Percentiles rank a stretch among this genome's conserved stretches.
phyloP scores from a whole-genome alignment of 2,797 vertebrate species.

The Anguilla pacifica region DNA sequence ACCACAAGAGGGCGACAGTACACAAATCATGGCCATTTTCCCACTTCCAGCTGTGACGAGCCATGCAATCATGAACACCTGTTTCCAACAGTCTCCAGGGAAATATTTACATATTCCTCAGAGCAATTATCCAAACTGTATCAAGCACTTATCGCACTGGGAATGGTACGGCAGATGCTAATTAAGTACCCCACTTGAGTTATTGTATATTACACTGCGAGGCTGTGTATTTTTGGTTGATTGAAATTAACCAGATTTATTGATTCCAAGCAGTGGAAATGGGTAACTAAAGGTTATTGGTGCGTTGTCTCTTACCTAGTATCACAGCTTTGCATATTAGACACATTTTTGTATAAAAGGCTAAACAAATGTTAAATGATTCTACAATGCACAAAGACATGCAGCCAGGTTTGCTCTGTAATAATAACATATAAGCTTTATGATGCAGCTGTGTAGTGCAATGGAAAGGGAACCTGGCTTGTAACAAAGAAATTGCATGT shows the following conservation, averaged over 20 bases:
- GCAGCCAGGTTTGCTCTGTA: too few relatives aligned
- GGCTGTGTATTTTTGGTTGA: not conserved
- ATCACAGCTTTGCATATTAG: not conserved
- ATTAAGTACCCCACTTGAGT: not conserved
- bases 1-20: not conserved
- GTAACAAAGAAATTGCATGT: too few relatives aligned
- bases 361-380: not conserved
- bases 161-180: not conserved
- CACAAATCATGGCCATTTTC: not conserved
- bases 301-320: not conserved
- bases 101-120: not conserved
- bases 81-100: not conserved
- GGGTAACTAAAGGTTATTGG: not conserved
- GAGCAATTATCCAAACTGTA: not conserved
- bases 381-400: too few relatives aligned
- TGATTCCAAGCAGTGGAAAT: not conserved
- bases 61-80: not conserved
- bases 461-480: too few relatives aligned
- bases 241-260: not conserved
- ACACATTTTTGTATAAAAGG: not conserved
- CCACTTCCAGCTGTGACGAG: not conserved
- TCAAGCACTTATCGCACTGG: not conserved
- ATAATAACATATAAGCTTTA: too few relatives aligned
- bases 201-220: not conserved
- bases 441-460: too few relatives aligned